Conservation (phyloP, 2,888 invertebrate species). For the Exephanes ischioxanthus region DNA sequence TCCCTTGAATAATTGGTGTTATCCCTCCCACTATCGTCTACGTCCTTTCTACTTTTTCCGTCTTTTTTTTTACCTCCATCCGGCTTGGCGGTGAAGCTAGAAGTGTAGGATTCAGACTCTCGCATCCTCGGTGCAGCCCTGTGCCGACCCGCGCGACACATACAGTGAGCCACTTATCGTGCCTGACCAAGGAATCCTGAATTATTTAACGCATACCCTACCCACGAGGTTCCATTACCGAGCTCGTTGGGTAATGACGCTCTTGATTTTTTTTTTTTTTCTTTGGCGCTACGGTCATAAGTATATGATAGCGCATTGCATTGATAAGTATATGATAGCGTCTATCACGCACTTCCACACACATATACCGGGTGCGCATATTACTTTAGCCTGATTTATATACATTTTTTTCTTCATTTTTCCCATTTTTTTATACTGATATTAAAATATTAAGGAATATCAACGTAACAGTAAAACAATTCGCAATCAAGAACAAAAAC, state of each 20-base stretch:
- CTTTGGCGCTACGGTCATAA: slow-evolving; percentile 15
- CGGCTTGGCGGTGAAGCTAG: slow-evolving; percentile 4
- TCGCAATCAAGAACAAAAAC: no score
- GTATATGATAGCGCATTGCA: slow-evolving; percentile 1
- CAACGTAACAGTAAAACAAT: not conserved
- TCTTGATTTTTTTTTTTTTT: slow-evolving; percentile 25
- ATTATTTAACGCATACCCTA: slow-evolving; percentile 71
- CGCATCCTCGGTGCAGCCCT: slow-evolving; percentile 8
- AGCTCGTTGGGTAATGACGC: slow-evolving; percentile 67
- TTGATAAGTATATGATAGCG: slow-evolving; percentile 1
- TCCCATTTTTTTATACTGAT: not conserved
- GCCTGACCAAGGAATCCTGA: slow-evolving; percentile 66
- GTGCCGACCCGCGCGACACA: not conserved
- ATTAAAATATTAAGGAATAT: not conserved
- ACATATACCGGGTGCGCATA: not conserved
- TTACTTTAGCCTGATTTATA: not conserved
- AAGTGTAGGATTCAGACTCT: slow-evolving; percentile 6
- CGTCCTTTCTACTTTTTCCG: not conserved
- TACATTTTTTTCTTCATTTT: not conserved
- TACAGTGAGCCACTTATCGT: slow-evolving; percentile 46
- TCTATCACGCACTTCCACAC: not conserved
- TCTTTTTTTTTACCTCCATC: slow-evolving; percentile 9
- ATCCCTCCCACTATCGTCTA: slow-evolving; percentile 30
- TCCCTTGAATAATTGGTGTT: slow-evolving; percentile 69
- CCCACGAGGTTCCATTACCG: slow-evolving; percentile 71